phyloP scores from a whole-genome alignment of 2,888 invertebrate genomes.

The Amphipoea lucens region DNA sequence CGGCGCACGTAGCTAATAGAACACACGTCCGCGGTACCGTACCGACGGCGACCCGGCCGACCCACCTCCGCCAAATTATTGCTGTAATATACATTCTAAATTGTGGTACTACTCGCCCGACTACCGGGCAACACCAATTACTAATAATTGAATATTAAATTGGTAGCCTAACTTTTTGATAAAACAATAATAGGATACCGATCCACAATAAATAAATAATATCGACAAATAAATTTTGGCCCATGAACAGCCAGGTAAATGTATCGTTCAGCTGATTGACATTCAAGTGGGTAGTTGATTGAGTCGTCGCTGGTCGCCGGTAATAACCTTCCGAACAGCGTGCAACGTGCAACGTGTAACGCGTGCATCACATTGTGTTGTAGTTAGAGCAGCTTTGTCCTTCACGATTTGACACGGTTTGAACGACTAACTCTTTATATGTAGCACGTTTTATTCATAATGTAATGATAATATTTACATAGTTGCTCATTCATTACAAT shows the following conservation, averaged over 20 bases:
- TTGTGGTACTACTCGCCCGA: conserved; percentile 42
- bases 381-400: neutral
- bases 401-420: conserved; percentile 1
- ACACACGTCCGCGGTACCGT: conserved; percentile 41
- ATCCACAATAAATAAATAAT: conserved; percentile 7
- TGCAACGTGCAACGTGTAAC: neutral
- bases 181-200: conserved; percentile 36
- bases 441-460: neutral
- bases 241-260: too few relatives aligned
- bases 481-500: neutral
- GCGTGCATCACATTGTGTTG: neutral
- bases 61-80: conserved; percentile 55
- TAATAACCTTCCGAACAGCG: neutral
- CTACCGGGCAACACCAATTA: conserved; percentile 65
- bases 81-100: conserved; percentile 56
- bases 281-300: neutral
- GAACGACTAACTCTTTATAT: too few relatives aligned
- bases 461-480: neutral
- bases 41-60: conserved; percentile 18
- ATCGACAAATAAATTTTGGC: conserved; percentile 4
- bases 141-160: conserved; percentile 59
- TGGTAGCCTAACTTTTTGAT: conserved; percentile 50
- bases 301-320: neutral
- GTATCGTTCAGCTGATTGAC: neutral
- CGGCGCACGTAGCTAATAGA: conserved; percentile 48